phyloP scores from a whole-genome alignment of 2,797 vertebrate genomes.

The Cyclura pinguis region DNA sequence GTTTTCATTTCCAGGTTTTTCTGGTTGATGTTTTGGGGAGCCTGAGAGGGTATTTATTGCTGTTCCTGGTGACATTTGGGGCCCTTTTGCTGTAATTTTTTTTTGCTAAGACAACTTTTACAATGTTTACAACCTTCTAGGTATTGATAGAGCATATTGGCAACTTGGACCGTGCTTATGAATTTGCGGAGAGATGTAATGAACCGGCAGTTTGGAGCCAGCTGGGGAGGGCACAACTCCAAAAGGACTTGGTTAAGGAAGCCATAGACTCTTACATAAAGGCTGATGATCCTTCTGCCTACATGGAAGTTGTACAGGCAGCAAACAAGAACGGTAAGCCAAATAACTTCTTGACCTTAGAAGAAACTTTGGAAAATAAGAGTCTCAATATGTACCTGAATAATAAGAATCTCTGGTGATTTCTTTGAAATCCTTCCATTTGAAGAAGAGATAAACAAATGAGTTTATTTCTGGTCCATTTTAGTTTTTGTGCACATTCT shows the following conservation, averaged over 20 bases:
- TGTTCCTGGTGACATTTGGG: too few relatives aligned
- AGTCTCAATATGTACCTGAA: background rate
- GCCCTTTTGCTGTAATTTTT: too few relatives aligned
- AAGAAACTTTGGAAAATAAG: too few relatives aligned
- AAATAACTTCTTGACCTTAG: background rate
- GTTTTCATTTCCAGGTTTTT: too few relatives aligned
- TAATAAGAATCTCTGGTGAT: background rate
- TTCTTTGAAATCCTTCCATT: background rate
- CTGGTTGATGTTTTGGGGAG: too few relatives aligned
- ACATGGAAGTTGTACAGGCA: slow-evolving; percentile 90
- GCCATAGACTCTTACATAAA: slow-evolving; percentile 92
- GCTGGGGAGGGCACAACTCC: slow-evolving; percentile 88
- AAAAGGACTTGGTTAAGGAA: slow-evolving; percentile 91
- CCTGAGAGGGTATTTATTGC: too few relatives aligned
- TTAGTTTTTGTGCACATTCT: background rate
- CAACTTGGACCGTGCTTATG: slow-evolving; percentile 81
- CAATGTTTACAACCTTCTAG: slow-evolving; percentile 69
- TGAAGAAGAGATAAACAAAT: background rate
- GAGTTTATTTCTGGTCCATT: too few relatives aligned
- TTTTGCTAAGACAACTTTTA: background rate
- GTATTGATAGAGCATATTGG: slow-evolving; percentile 90
- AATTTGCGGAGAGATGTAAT: slow-evolving; percentile 84
- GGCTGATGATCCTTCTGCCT: slow-evolving; percentile 88
- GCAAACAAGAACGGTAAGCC: slow-evolving; percentile 87
- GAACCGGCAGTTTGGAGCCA: slow-evolving; percentile 92